A percentile compares a stretch with the other conserved stretches of the same genome.
phyloP scores from a whole-genome alignment of 2,888 invertebrate species.

The Timandra comae region DNA sequence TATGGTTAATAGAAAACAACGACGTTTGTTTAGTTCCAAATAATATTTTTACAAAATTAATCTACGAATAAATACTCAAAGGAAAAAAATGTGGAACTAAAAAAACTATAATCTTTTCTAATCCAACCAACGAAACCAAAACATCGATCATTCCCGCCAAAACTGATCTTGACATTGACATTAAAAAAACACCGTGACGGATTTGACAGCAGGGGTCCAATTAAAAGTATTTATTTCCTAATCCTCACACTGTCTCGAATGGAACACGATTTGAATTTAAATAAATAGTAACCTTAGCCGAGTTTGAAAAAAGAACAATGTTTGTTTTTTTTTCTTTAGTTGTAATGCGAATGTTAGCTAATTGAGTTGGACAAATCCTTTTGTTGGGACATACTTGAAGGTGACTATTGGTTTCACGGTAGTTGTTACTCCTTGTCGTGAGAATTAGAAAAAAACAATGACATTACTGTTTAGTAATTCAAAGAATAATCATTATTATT shows the following conservation, averaged over 20 bases:
- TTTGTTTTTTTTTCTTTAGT: too few relatives aligned
- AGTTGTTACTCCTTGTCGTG: constrained; percentile 21
- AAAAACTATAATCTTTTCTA: constrained; percentile 25
- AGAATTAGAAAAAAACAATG: constrained; percentile 28
- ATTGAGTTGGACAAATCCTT: constrained; percentile 46
- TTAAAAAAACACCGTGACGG: constrained; percentile 13
- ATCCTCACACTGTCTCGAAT: constrained; percentile 31
- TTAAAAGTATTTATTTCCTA: constrained; percentile 58
- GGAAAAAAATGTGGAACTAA: too few relatives aligned
- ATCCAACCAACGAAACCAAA: constrained; percentile 32
- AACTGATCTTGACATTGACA: constrained; percentile 29
- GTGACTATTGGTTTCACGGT: constrained; percentile 25
- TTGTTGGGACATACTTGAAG: constrained; percentile 38
- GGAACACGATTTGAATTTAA: constrained; percentile 9
- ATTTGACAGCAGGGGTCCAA: constrained; percentile 42
- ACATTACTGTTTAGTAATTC: too few relatives aligned
- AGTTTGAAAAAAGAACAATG: constrained; percentile 1
- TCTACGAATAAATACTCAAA: too few relatives aligned
- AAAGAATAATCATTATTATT: too few relatives aligned
- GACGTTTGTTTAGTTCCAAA: too few relatives aligned
- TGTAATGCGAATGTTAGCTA: constrained; percentile 27
- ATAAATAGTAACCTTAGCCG: constrained; percentile 1
- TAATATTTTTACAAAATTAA: too few relatives aligned
- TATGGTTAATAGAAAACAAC: too few relatives aligned
- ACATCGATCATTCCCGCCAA: constrained; percentile 39